Conservation (phyloP, 1,140 invertebrate genomes). For the Aphaenogaster floridana region DNA sequence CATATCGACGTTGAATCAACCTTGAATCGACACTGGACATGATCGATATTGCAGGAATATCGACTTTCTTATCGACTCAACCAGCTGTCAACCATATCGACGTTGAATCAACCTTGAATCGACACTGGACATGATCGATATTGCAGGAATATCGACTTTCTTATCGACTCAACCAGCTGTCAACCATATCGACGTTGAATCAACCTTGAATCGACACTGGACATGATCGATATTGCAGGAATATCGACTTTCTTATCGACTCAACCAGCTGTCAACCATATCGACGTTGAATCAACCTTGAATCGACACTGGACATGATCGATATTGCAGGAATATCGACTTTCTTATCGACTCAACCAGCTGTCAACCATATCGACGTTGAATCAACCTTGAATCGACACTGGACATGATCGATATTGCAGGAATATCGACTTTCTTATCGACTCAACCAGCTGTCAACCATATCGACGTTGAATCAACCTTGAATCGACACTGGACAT, state of each 20-base stretch:
- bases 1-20: constrained; percentile 15
- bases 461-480: constrained; percentile 15
- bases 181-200: constrained; percentile 15
- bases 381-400: constrained; percentile 1
- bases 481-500: not conserved
- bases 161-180: constrained; percentile 8
- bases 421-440: not conserved
- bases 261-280: constrained; percentile 9
- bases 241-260: not conserved
- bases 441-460: constrained; percentile 8
- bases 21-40: not conserved
- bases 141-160: too few relatives aligned
- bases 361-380: constrained; percentile 10
- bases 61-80: constrained; percentile 1
- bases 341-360: constrained; percentile 5
- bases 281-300: constrained; percentile 11
- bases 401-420: too few relatives aligned
- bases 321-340: too few relatives aligned
- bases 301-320: not conserved
- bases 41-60: too few relatives aligned
- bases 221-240: too few relatives aligned
- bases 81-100: constrained; percentile 9
- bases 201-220: not conserved
- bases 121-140: too few relatives aligned
- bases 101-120: constrained; percentile 10